Percentiles rank a stretch among this genome's conserved stretches.
These are phyloP conservation scores for Kryptolebias marmoratus DNA, from an alignment of 2,113 vertebrate genomes.

Conservation along the genomic window DNA sequence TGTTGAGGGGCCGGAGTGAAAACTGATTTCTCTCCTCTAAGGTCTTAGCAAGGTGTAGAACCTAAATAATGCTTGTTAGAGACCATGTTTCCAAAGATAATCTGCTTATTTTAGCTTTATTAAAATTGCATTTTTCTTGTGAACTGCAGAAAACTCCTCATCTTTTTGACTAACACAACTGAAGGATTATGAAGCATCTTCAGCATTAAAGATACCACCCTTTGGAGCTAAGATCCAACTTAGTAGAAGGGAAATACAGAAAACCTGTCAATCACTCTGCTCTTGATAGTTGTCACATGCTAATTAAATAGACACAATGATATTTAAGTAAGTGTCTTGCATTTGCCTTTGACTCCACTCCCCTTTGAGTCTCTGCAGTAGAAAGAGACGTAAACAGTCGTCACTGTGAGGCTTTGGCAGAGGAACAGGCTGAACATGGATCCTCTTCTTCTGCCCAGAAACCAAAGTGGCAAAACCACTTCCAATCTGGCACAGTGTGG, in stretches of 20 bases:
- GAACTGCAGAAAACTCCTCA: constrained; percentile 1
- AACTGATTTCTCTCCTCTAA: not conserved
- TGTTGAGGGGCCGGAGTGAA: not conserved
- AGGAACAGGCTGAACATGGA: constrained; percentile 25
- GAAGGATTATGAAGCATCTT: not conserved
- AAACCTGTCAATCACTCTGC: constrained; percentile 25
- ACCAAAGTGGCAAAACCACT: constrained; percentile 14
- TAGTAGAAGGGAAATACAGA: not conserved
- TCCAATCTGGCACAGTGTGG: constrained; percentile 36
- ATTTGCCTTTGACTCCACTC: constrained; percentile 41
- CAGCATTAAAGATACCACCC: not conserved
- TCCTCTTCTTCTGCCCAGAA: constrained; percentile 35
- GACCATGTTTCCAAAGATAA: not conserved
- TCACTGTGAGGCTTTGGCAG: constrained; percentile 31
- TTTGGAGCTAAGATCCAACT: not conserved
- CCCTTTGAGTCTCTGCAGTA: constrained; percentile 31
- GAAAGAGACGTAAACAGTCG: constrained; percentile 48
- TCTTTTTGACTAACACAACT: not conserved
- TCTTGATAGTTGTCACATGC: constrained; percentile 55
- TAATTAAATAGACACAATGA: constrained; percentile 62
- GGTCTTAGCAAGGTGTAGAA: constrained; percentile 1
- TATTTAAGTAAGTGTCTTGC: constrained; percentile 52
- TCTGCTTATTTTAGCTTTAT: not conserved
- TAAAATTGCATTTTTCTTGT: not conserved
- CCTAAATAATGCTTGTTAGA: too few species aligned